Conservation (phyloP, 2,113 vertebrate genomes). For the Drymodes brunneopygia region DNA sequence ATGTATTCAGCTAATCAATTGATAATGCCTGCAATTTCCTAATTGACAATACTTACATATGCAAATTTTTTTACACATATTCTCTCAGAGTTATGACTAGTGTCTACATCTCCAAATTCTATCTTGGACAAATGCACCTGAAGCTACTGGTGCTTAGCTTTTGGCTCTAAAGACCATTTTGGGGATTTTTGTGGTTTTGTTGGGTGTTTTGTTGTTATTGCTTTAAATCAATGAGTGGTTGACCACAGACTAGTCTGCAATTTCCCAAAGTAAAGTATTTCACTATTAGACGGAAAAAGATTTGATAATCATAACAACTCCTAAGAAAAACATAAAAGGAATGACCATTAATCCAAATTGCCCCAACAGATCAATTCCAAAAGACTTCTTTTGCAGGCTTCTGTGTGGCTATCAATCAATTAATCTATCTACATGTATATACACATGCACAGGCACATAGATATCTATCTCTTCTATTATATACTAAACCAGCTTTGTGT, state of each 20-base stretch:
- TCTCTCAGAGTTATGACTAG: not conserved
- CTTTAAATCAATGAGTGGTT: not conserved
- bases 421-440: not conserved
- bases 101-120: not conserved
- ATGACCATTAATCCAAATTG: not conserved
- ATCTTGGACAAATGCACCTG: not conserved
- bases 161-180: not conserved
- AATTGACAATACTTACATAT: not conserved
- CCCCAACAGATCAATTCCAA: not conserved
- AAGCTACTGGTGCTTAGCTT: not conserved
- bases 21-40: not conserved
- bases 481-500: not conserved
- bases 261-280: not conserved
- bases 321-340: slow-evolving; percentile 20
- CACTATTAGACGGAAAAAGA: not conserved
- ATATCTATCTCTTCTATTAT: not conserved
- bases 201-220: not conserved
- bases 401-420: slow-evolving; percentile 26
- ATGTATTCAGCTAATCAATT: not conserved
- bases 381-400: not conserved
- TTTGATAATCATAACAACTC: not conserved
- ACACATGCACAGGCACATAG: not conserved
- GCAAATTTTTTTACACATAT: not conserved
- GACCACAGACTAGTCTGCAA: not conserved
- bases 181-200: not conserved